Evolutionary conservation across 2,888 invertebrate genomes (phyloP), one percentile per base, ranked within the genome.

Genomic region (Lordiphosa fenestrarum): DNA sequence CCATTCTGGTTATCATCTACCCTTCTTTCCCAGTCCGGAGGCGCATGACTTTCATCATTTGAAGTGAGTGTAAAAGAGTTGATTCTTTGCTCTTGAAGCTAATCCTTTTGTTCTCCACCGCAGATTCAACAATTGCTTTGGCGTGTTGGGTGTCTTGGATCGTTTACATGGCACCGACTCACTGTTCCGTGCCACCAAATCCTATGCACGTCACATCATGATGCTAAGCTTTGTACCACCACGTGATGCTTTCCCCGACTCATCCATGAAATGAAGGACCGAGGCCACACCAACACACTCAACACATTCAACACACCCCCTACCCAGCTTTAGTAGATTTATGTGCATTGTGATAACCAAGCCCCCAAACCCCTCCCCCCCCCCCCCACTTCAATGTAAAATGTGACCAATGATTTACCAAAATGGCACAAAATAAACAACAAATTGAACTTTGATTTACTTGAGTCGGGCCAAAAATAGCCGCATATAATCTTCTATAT

Each of bases 31-130:
- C 5, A 95, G 95, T 40, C 95, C 96, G 6, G 95, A 96, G 88
- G 94, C 95, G 0, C 96, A 96, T 85, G 96, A 96, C 89, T 96
- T 94, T 88, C 96, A 96, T 88, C 96, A 96, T 88, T 91, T 95
- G 68, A 96, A 95, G 94, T 94, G 88, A 91, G 91, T 69, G 35
- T 25, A 9, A 19, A 19, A 3, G 3, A 19, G 2, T 9, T 13
- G 0, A 15, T 0, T 37, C 19, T 4, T 33, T 21, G 4, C 3
- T n/a, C 5, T n/a, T n/a, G n/a, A n/a, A n/a, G n/a, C 41, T 12
- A 7, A 36, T 23, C 19, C 41, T 30, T 55, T 58, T 9, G 50
- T 65, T 71, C 19, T 4, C 68, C 7, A 55, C 80, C 81, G 23
- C 85, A 96, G 96, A 89, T 96, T 96, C 88, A 95, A 93, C 83